phyloP scores from a whole-genome alignment of 2,113 vertebrate species.

The Perca flavescens region DNA sequence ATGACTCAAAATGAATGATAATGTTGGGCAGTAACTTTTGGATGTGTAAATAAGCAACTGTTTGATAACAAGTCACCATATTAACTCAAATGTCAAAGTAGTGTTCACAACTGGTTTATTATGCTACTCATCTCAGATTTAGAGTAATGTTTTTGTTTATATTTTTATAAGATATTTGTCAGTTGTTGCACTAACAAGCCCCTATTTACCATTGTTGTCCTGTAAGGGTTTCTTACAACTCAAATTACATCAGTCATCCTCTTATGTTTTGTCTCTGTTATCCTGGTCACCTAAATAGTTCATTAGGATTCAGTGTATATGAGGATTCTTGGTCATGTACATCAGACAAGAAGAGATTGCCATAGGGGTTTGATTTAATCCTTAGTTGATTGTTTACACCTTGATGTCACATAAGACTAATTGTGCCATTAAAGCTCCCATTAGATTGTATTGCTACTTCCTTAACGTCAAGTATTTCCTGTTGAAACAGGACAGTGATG shows the following conservation, averaged over 20 bases:
- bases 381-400: background rate
- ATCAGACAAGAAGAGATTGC: background rate
- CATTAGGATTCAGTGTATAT: constrained; percentile 2
- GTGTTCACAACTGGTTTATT: background rate
- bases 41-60: background rate
- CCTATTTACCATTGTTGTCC: background rate
- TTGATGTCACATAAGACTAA: background rate
- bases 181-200: background rate
- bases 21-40: no score
- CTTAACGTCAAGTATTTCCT: background rate
- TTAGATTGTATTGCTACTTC: background rate
- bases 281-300: background rate
- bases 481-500: background rate
- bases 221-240: background rate
- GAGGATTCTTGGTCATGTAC: background rate
- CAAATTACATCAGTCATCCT: background rate
- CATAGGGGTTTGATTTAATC: background rate
- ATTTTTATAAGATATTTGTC: background rate
- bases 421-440: background rate
- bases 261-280: constrained; percentile 22
- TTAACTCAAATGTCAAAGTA: no score
- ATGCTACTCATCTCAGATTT: background rate
- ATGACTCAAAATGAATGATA: no score
- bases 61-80: no score
- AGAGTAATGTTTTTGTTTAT: background rate